Evolutionary conservation across 2,113 vertebrate genomes (phyloP), one percentile per base, ranked within the genome.

Genomic region (Apodemus speciosus): DNA sequence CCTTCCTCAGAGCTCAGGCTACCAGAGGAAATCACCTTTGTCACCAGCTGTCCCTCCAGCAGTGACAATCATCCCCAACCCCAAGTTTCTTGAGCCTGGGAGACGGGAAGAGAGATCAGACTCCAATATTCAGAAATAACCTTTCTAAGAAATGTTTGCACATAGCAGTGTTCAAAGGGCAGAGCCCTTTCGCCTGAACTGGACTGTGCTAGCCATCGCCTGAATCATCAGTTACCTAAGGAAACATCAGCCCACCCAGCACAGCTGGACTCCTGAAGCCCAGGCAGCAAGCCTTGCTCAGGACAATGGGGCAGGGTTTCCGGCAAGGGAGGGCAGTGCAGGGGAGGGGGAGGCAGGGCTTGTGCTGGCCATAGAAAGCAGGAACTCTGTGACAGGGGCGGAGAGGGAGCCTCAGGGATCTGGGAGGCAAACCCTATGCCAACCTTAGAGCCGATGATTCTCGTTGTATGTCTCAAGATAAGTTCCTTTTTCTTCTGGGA

Each of bases 251-350:
- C 83, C 81, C 40, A 43, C 83, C 81, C 40, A 43, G 69, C 16
- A 0, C 89, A 49, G 95, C 92, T 25, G 89, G 92, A 79, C 49
- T 90, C 93, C 85, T 51, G 20, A 89, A 89, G 75, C 80, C 83
- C 9, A 40, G 62, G 68, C 87, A 49, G 69, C 93, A 1, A 2
- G 71, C 93, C 16, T 15, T 38, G 60, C 16, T 15, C 43, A 56
- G 80, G 91, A 96, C 95, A 92, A 94, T 93, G 75, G 84, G 94
- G 89, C 0, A 14, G 56, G 89, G 95, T 93, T 97, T 95, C 97
- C 92, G 20, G 95, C 49, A n/a, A 16, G 79, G 56, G 68, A 71
- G 38, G 16, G 32, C 58, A 40, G 18, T 51, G 40, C 16, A 25
- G 83, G 51, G 18, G 32, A 8, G 49, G 49, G 7, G 4, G 69